Conservation (phyloP, 2,797 vertebrate genomes). For the Gymnothorax reevesii region DNA sequence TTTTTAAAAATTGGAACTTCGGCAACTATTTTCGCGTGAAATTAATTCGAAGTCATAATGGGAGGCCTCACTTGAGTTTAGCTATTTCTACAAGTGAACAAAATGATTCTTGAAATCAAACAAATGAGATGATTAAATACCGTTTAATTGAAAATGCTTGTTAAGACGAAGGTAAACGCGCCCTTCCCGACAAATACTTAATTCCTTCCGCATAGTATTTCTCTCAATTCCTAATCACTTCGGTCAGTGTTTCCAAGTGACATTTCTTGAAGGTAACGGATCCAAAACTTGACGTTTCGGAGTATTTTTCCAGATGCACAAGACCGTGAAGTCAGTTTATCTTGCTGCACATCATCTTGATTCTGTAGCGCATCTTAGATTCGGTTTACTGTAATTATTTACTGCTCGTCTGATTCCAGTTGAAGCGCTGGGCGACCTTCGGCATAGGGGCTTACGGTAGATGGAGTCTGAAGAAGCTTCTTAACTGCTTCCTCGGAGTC, state of each 20-base stretch:
- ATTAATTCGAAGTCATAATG: not conserved
- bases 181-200: not conserved
- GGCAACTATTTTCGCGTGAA: not conserved
- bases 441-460: no score
- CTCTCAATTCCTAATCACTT: not conserved
- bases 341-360: no score
- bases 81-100: not conserved
- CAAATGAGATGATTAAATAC: not conserved
- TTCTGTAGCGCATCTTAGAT: no score
- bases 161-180: not conserved
- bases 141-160: not conserved
- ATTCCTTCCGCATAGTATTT: not conserved
- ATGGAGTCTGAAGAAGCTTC: not conserved
- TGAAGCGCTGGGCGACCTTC: no score
- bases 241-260: not conserved
- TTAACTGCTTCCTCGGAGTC: not conserved
- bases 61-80: not conserved
- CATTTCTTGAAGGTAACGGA: no score
- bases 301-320: no score
- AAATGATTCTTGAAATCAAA: not conserved
- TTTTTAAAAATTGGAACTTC: not conserved
- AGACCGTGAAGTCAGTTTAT: no score
- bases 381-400: no score
- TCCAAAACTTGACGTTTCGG: no score
- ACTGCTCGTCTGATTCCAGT: no score